Base-by-base conservation (phyloP, 1,140 invertebrate genomes). In the Drosophila pachea region DNA sequence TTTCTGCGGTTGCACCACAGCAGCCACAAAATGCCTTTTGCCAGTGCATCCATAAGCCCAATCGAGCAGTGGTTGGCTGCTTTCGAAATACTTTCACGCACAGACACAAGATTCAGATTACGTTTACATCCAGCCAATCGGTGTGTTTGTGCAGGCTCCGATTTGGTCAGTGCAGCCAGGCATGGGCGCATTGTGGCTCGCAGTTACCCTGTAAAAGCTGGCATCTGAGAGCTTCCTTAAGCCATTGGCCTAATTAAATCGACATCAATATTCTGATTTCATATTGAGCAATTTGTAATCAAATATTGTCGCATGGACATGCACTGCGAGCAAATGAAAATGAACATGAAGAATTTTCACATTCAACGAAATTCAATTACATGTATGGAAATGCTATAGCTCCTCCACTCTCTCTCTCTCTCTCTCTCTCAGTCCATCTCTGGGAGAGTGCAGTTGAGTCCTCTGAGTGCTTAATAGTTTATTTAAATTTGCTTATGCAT, bases 11-110 rank as follows among this genome's bases (percentile, higher is more conserved):
- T 63, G 45, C 42, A 64, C 77, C 82, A 32, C 74, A 72, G 45
- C 48, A 53, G 70, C 81, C 81, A 43, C 76, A 86, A 71, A 78
- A 84, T 81, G 81, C 79, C 79, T 76, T 72, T 63, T 59, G 45
- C 68, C 62, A 67, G 55, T 60, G 64, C 63, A 67, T 32, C 61
- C 42, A 35, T 35, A 14, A 11, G 9, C 12, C 29, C 7, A 35
- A 6, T 35, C 32, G 14, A 45, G 9, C 11, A 38, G 22, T 22
- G 3, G 22, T 31, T 11, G 49, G 5, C 49, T 36, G 49, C 33
- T 50, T 38, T 72, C 43, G 56, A 72, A 68, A 72, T 62, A 56
- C 33, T 52, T 52, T 62, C 33, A 56, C 56, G 33, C 55, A 61
- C 63, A 54, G 66, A 48, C 40, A 40, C 59, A 49, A 53, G 48